Base-by-base conservation (phyloP, 1,140 invertebrate species). In the Trichonephila clavata region DNA sequence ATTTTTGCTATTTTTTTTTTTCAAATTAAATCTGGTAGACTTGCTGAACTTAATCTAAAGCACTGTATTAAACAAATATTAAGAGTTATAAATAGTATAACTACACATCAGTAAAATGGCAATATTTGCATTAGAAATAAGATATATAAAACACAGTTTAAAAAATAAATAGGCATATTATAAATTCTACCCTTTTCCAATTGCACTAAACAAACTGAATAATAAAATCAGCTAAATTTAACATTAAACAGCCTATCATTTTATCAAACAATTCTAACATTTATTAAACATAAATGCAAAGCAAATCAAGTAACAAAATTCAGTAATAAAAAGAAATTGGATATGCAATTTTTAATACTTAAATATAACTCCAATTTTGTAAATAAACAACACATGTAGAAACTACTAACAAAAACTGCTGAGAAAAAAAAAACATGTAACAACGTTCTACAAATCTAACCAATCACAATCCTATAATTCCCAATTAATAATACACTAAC, bases 401-500 rank as follows among this genome's bases (percentile, higher is more conserved):
- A 50, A 10, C 10, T 50, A 50, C 50, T 10, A 50, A 50, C 50
- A 68, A 68, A 68, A 27, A 27, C 8, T 24, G 65, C 6, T 50
- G 50, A 68, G 24, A 65, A 24, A n/a, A 68, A 68, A 65, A 68
- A 68, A 68, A 68, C 7, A 68, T 32, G 14, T 77, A 39, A 77
- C 27, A 77, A 77, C 71, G 39, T 32, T 77, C 32, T 77, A 77
- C 7, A 39, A 77, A 39, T 68, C 71, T 77, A 77, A 77, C 71
- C 71, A 18, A 77, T 77, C 71, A 77, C 71, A 77, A 77, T 77
- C 27, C 71, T 77, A 77, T 39, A 50, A 39, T 39, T 77, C 71
- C 71, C 71, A 77, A 32, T 77, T 77, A 77, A 32, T 20, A 14
- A 32, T 77, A 77, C 24, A 32, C 71, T 77, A 77, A n/a, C 71